A percentile compares a stretch with the other conserved stretches of the same genome.
phyloP scores from a whole-genome alignment of 1,140 invertebrate genomes.

The Pogonognathellus flavescens region DNA sequence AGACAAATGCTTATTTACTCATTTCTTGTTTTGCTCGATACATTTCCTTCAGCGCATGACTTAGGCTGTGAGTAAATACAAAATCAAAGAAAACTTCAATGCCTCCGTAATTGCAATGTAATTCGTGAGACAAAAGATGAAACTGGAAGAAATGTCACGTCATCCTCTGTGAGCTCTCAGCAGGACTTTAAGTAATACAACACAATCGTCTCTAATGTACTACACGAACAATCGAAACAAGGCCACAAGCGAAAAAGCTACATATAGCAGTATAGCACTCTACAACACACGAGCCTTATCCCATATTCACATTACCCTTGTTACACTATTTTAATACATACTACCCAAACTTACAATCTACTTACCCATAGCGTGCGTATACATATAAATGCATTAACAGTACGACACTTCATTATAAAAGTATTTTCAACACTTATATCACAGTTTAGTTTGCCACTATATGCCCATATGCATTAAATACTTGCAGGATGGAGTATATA shows the following conservation, averaged over 20 bases:
- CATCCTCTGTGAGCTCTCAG: conserved; percentile 25
- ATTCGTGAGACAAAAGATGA: conserved; percentile 33
- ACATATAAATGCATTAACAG: too few relatives aligned
- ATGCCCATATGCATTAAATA: too few relatives aligned
- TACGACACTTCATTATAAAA: too few relatives aligned
- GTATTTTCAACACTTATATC: too few relatives aligned
- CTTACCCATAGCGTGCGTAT: too few relatives aligned
- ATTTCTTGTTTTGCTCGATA: not conserved
- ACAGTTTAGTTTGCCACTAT: too few relatives aligned
- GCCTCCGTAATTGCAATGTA: not conserved
- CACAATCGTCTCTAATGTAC: conserved; percentile 2
- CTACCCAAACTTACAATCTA: too few relatives aligned
- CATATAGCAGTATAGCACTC: not conserved
- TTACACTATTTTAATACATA: too few relatives aligned
- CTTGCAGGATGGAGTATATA: too few relatives aligned
- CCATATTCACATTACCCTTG: too few relatives aligned
- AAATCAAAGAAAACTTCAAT: conserved; percentile 3
- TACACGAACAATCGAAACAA: conserved; percentile 8
- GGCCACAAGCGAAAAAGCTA: not conserved
- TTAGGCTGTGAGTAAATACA: conserved; percentile 1
- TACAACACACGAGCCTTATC: too few relatives aligned
- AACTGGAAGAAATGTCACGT: conserved; percentile 10
- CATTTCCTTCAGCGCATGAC: conserved; percentile 5
- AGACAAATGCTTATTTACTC: not conserved
- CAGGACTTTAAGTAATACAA: conserved; percentile 38